These are phyloP conservation scores for Celastrina argiolus DNA, from an alignment of 2,888 invertebrate genomes.

Conservation along the genomic window DNA sequence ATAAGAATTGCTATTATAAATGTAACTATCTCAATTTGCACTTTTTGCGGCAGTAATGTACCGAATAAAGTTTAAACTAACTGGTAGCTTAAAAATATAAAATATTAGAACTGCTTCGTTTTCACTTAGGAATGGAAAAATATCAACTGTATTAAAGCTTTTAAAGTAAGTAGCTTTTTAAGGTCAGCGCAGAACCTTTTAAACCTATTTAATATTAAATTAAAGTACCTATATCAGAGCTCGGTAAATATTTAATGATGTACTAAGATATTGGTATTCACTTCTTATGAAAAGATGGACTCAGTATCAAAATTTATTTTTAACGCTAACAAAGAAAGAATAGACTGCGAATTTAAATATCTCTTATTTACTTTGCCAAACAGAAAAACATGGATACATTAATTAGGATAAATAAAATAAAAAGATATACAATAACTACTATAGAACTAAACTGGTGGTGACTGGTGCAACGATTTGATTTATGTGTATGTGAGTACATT, in stretches of 20 bases:
- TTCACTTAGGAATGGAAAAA: background rate
- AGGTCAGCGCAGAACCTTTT: conserved; percentile 4
- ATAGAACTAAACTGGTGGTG: no score
- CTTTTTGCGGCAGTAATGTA: background rate
- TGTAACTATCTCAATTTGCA: no score
- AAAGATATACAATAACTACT: no score
- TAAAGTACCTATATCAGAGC: background rate
- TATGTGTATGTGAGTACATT: no score
- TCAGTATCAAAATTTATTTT: no score
- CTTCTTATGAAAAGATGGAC: background rate
- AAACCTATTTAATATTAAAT: background rate
- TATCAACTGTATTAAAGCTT: background rate
- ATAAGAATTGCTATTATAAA: no score
- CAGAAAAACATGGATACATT: no score
- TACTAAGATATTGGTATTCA: background rate
- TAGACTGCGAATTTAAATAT: no score
- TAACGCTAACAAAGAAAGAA: no score
- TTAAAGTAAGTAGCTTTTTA: conserved; percentile 6
- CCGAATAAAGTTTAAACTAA: background rate
- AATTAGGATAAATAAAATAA: no score
- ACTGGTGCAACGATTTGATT: no score
- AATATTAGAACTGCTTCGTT: background rate
- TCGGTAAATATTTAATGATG: background rate
- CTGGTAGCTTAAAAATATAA: background rate
- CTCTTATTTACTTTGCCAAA: no score